Percentiles rank a stretch among this genome's conserved stretches.
Conservation (phyloP, 2,797 vertebrate genomes). For the Centroberyx gerrardi region DNA sequence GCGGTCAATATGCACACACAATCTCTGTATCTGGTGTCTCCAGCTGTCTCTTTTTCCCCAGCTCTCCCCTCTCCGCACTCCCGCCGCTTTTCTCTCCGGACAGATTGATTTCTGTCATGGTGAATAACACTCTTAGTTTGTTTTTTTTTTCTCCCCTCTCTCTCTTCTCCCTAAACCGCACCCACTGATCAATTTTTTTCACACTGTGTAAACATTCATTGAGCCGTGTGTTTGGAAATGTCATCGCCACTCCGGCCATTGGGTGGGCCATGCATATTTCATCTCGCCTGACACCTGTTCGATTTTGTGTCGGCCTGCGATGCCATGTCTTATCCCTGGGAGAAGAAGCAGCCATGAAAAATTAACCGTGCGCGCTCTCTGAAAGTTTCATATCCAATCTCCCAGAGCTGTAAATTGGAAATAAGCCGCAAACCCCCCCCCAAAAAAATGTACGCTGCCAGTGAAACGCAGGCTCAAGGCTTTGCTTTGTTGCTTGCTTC, state of each 20-base stretch:
- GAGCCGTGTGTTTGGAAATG: conserved; percentile 85
- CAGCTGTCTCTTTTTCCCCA: conserved; percentile 23
- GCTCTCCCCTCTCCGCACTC: conserved; percentile 25
- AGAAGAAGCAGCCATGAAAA: conserved; percentile 75
- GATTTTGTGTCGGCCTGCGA: conserved; percentile 78
- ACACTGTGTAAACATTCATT: conserved; percentile 86
- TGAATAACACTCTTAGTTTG: conserved; percentile 59
- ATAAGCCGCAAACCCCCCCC: conserved; percentile 27
- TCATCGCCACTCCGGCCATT: conserved; percentile 76
- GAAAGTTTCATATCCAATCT: conserved; percentile 84
- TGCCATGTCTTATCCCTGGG: conserved; percentile 46
- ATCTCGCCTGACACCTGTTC: conserved; percentile 83
- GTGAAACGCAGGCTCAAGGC: conserved; percentile 14
- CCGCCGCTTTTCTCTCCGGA: conserved; percentile 55
- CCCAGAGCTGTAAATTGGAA: conserved; percentile 54
- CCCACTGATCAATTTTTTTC: conserved; percentile 81
- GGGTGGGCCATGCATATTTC: conserved; percentile 87
- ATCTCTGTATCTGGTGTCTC: conserved; percentile 36
- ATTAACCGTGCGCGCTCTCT: conserved; percentile 75
- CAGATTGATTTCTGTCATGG: conserved; percentile 80
- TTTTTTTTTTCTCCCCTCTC: conserved; percentile 44
- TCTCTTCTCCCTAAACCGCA: conserved; percentile 48
- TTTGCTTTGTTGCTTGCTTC: not conserved
- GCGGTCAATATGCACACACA: not conserved
- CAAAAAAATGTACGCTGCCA: conserved; percentile 1